A percentile compares a stretch with the other conserved stretches of the same genome.
Evolutionary conservation across 2,113 vertebrate species (phyloP).

Genomic region (Ploceus nigricollis): DNA sequence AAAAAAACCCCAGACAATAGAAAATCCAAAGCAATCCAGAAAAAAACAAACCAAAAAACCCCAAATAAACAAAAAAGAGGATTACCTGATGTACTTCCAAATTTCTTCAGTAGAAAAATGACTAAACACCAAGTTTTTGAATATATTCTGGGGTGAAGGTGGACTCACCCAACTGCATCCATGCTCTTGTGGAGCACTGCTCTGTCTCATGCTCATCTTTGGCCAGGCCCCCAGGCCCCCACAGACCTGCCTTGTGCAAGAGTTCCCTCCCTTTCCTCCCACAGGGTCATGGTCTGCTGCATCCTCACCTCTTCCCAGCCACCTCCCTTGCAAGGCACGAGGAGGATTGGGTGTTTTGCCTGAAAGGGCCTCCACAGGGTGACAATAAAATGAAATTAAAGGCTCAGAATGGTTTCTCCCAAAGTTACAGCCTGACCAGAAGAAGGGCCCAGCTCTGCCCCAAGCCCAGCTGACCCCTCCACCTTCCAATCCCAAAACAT

Average conservation of each 20-base stretch:
- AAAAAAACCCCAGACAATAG: fast-evolving
- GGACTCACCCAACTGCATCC: fast-evolving
- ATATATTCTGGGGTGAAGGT: neutral
- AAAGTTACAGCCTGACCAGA: fast-evolving
- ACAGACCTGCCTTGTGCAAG: fast-evolving
- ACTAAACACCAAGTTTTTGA: neutral
- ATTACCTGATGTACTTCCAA: neutral
- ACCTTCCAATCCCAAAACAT: too few relatives aligned
- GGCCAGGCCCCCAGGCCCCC: neutral
- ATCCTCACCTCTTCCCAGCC: fast-evolving
- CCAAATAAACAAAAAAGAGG: neutral
- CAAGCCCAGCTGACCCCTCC: neutral
- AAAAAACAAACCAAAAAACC: neutral
- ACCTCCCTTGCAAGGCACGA: fast-evolving
- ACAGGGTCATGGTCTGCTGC: fast-evolving
- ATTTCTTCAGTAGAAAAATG: neutral
- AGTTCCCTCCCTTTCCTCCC: neutral
- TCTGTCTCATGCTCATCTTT: fast-evolving
- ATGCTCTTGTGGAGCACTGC: fast-evolving
- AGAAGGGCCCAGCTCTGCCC: neutral
- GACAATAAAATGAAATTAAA: fast-evolving
- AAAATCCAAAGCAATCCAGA: neutral
- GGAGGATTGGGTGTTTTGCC: fast-evolving
- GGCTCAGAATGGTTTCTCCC: fast-evolving
- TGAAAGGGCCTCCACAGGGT: neutral